phyloP scores from a whole-genome alignment of 2,113 vertebrate species.

The Grammomys dolichurus region DNA sequence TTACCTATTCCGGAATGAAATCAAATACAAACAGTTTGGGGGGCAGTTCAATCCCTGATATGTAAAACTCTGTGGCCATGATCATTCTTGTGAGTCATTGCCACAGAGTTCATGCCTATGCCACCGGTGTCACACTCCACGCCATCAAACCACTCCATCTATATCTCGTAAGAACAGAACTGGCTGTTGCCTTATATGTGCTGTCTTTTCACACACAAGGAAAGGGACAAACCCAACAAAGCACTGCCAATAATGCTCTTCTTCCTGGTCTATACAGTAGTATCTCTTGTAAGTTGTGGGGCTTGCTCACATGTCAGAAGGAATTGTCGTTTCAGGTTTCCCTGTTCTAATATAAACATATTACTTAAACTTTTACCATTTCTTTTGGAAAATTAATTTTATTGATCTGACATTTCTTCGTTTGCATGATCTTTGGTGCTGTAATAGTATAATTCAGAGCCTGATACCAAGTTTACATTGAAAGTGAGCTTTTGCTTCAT shows the following conservation, averaged over 20 bases:
- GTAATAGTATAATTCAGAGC: background rate
- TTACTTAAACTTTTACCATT: constrained; percentile 11
- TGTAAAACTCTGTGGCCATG: constrained; percentile 11
- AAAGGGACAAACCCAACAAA: background rate
- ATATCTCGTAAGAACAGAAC: background rate
- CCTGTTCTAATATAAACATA: background rate
- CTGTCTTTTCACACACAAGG: background rate
- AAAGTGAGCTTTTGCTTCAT: background rate
- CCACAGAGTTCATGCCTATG: background rate
- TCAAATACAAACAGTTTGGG: constrained; percentile 41
- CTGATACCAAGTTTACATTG: background rate
- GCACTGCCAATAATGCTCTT: background rate
- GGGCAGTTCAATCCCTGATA: background rate
- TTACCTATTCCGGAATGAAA: constrained; percentile 30
- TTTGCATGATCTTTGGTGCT: constrained; percentile 33
- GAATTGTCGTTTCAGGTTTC: background rate
- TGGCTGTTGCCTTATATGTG: background rate
- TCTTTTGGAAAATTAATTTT: constrained; percentile 46
- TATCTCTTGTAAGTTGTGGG: background rate
- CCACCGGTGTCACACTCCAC: background rate
- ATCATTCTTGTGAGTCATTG: constrained; percentile 48
- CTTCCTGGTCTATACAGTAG: background rate
- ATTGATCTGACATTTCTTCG: constrained; percentile 17
- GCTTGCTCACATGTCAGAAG: background rate
- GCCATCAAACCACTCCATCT: background rate